Conservation (phyloP, 2,888 invertebrate species). For the Pheosia gnoma region DNA sequence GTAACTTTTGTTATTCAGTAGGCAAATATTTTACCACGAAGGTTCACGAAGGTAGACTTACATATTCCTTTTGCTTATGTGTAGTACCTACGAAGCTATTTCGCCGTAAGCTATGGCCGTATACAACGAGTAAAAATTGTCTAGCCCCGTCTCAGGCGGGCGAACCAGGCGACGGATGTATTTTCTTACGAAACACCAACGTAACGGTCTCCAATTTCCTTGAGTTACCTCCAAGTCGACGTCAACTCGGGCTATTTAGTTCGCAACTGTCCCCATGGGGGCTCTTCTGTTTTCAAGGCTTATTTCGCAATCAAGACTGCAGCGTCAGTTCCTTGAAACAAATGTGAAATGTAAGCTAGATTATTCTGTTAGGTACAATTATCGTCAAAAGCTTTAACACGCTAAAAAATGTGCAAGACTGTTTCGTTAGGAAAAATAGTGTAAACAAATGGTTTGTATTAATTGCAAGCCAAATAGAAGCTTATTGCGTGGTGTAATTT, state of each 20-base stretch:
- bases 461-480: too few species aligned
- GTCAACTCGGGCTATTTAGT: conserved; percentile 47
- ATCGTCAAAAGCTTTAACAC: background rate
- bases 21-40: background rate
- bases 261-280: conserved; percentile 46
- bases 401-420: background rate
- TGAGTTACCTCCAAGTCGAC: conserved; percentile 31
- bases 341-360: conserved; percentile 23
- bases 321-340: conserved; percentile 27
- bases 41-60: background rate
- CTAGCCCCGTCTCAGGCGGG: conserved; percentile 13
- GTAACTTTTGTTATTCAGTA: background rate
- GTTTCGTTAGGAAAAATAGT: too few species aligned
- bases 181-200: conserved; percentile 24
- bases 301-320: conserved; percentile 56
- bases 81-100: background rate
- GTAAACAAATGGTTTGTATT: too few species aligned
- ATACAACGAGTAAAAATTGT: background rate
- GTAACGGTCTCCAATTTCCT: conserved; percentile 35
- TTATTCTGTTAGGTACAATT: background rate
- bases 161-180: conserved; percentile 16
- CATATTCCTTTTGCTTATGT: background rate
- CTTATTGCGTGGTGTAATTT: too few species aligned
- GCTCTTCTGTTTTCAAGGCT: conserved; percentile 51
- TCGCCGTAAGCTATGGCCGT: background rate